Evolutionary conservation across 2,888 invertebrate species (phyloP).

Genomic region (Tricholauxania praeusta): DNA sequence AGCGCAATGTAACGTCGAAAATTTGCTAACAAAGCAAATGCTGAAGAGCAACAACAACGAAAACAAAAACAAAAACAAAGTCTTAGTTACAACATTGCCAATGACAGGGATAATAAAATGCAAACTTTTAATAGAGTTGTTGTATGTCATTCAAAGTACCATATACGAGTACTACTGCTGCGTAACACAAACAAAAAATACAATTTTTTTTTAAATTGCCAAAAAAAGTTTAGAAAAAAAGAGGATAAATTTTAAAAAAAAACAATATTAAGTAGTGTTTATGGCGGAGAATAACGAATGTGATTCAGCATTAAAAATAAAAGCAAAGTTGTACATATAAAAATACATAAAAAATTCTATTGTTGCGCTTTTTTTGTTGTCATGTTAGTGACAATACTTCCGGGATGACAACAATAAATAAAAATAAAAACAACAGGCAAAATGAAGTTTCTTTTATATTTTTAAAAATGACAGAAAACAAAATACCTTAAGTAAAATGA

Average conservation of each 20-base stretch:
- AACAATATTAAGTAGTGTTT: not conserved
- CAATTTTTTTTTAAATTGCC: not conserved
- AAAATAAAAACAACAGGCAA: not conserved
- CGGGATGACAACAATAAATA: slow-evolving; percentile 2
- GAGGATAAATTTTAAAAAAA: not conserved
- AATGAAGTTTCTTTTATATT: not conserved
- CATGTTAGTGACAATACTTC: not conserved
- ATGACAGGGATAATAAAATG: slow-evolving; percentile 7
- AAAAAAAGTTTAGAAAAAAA: not conserved
- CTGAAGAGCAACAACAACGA: not conserved
- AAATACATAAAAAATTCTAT: not conserved
- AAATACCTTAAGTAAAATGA: not conserved
- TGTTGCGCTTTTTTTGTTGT: not conserved
- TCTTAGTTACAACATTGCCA: not conserved
- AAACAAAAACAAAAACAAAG: not conserved
- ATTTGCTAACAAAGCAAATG: not conserved
- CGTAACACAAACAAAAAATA: not conserved
- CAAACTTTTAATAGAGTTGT: slow-evolving; percentile 13
- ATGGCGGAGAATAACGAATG: not conserved
- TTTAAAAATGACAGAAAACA: not conserved
- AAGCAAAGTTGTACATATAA: not conserved
- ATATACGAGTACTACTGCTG: not conserved
- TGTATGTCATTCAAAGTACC: slow-evolving; percentile 1
- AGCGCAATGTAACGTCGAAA: slow-evolving; percentile 2
- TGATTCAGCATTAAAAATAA: not conserved